Evolutionary conservation across 1,140 invertebrate genomes (phyloP).

Genomic region (Protaetia brevitarsis): DNA sequence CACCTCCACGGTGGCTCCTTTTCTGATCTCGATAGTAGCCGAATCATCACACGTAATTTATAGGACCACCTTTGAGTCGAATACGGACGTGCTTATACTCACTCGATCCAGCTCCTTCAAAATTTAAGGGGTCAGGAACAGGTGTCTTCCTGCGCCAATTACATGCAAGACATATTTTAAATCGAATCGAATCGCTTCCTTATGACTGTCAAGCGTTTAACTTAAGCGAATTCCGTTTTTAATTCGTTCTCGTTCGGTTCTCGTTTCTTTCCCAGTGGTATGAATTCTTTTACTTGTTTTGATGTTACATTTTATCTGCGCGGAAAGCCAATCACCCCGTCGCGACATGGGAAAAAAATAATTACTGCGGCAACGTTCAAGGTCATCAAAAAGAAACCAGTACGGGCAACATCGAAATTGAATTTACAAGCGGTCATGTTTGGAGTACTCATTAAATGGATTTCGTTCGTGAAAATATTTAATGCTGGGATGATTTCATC

Average conservation of each 20-base stretch:
- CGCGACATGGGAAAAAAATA: conserved; percentile 1
- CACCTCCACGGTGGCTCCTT: not conserved
- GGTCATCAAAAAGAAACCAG: conserved; percentile 3
- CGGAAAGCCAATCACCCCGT: not conserved
- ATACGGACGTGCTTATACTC: not conserved
- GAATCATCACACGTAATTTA: conserved; percentile 8
- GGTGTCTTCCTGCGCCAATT: not conserved
- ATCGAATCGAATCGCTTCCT: not conserved
- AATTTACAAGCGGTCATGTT: conserved; percentile 13
- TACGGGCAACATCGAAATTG: not conserved
- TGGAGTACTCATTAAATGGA: conserved; percentile 2
- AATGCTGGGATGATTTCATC: not conserved
- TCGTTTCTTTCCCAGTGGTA: too few relatives aligned
- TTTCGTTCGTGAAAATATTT: conserved; percentile 11
- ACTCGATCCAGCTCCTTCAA: not conserved
- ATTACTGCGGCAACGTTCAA: not conserved
- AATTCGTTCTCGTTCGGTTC: too few relatives aligned
- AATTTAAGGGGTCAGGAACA: conserved; percentile 10
- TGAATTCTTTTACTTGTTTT: too few relatives aligned
- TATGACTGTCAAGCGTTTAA: too few relatives aligned
- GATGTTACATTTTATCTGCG: not conserved
- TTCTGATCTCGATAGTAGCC: conserved; percentile 2
- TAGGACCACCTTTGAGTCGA: not conserved
- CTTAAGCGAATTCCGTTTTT: too few relatives aligned
- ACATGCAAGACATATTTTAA: conserved; percentile 1